phyloP scores from a whole-genome alignment of 1,140 invertebrate genomes.

The Bactericera cockerelli region DNA sequence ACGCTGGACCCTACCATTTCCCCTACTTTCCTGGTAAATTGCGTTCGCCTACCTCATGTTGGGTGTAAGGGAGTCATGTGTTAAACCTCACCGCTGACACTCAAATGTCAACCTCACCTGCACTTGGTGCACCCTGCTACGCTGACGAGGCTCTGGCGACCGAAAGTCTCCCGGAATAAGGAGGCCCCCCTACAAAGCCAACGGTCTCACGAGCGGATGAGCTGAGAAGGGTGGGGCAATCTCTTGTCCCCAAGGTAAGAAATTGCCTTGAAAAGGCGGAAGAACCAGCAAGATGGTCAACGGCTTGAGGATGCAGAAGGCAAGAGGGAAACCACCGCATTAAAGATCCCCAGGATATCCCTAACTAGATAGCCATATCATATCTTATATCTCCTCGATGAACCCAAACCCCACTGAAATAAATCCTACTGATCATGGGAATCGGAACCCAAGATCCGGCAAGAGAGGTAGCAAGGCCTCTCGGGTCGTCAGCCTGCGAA shows the following conservation, averaged over 20 bases:
- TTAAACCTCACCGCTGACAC: too few species aligned
- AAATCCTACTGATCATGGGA: constrained; percentile 3
- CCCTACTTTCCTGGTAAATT: too few species aligned
- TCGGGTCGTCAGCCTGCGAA: constrained; percentile 12
- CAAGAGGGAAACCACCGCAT: constrained; percentile 12
- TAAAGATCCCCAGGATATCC: constrained; percentile 11
- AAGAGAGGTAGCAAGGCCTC: constrained; percentile 6
- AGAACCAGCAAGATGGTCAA: constrained; percentile 5
- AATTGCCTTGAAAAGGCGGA: too few species aligned
- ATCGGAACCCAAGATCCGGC: constrained; percentile 6
- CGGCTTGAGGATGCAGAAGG: constrained; percentile 12
- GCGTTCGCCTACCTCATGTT: too few species aligned
- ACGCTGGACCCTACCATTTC: too few species aligned
- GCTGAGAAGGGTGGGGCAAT: constrained; percentile 5
- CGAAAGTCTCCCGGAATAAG: background rate
- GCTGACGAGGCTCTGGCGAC: background rate
- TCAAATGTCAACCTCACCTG: background rate
- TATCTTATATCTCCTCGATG: background rate
- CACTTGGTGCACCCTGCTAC: background rate
- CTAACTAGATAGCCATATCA: constrained; percentile 8
- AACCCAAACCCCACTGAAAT: constrained; percentile 1
- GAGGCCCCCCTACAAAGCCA: background rate
- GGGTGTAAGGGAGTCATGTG: background rate
- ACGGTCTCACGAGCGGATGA: background rate
- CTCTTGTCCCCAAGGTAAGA: constrained; percentile 10